A percentile compares a stretch with the other conserved stretches of the same genome.
Conservation (phyloP, 2,797 vertebrate species). For the Poeciliopsis turneri region DNA sequence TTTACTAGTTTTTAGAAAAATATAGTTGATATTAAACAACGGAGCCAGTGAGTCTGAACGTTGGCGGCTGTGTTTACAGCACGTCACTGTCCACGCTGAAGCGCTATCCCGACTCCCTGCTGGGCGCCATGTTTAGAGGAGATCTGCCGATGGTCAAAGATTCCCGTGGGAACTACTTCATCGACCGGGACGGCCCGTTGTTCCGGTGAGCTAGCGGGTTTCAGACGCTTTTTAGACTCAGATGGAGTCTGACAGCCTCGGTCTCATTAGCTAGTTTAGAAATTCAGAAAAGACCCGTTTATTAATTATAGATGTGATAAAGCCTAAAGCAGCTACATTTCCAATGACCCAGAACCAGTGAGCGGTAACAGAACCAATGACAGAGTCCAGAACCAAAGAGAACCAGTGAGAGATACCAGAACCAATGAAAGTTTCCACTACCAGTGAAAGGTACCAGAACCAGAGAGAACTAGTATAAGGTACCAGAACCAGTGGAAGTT, state of each 20-base stretch:
- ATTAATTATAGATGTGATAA: not conserved
- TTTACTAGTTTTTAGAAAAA: no score
- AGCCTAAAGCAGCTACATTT: no score
- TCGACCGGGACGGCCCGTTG: slow-evolving; percentile 92
- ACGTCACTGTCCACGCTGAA: slow-evolving; percentile 84
- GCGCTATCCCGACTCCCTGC: slow-evolving; percentile 93
- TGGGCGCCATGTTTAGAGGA: slow-evolving; percentile 94
- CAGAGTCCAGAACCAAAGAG: no score
- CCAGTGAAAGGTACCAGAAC: no score
- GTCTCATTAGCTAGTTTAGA: not conserved
- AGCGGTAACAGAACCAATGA: no score
- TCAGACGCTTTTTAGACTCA: not conserved
- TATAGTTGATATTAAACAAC: slow-evolving; percentile 23
- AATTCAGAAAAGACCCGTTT: not conserved
- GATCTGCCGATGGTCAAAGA: slow-evolving; percentile 92
- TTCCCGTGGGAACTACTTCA: slow-evolving; percentile 92
- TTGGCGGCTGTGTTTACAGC: slow-evolving; percentile 92
- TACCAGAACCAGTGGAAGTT: no score
- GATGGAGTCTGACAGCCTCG: not conserved
- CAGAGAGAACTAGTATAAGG: no score
- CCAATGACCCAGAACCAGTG: no score
- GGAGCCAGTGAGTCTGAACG: slow-evolving; percentile 92
- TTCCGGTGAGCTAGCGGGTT: slow-evolving; percentile 76
- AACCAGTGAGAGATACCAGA: no score
- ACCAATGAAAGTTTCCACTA: no score